Percentiles rank a stretch among this genome's conserved stretches.
Evolutionary conservation across 2,888 invertebrate species (phyloP).

Genomic region (Troides oblongomaculatus): DNA sequence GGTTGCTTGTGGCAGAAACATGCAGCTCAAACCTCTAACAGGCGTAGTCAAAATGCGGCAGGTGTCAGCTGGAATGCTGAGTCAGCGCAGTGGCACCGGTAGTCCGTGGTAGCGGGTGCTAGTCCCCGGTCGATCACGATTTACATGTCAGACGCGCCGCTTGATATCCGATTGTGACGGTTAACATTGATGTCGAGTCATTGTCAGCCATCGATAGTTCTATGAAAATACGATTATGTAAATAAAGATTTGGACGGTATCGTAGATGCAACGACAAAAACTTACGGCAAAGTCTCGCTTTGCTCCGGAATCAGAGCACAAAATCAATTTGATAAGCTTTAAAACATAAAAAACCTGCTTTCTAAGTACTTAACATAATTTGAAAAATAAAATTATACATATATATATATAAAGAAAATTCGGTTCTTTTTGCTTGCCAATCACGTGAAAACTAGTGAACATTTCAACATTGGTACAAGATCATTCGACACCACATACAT

Average conservation of each 20-base stretch:
- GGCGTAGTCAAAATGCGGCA: slow-evolving; percentile 47
- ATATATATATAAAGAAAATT: too few species aligned
- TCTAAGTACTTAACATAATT: too few species aligned
- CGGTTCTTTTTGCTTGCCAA: too few species aligned
- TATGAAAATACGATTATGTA: slow-evolving; percentile 63
- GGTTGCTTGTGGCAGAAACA: slow-evolving; percentile 14
- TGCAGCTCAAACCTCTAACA: slow-evolving; percentile 1
- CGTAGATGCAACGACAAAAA: slow-evolving; percentile 32
- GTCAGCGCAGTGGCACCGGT: slow-evolving; percentile 76
- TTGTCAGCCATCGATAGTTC: slow-evolving; percentile 47
- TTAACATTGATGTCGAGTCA: slow-evolving; percentile 56
- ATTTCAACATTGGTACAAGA: too few species aligned
- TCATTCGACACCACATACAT: too few species aligned
- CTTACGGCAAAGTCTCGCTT: neutral
- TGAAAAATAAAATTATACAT: too few species aligned
- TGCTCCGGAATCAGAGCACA: neutral
- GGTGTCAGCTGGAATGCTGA: slow-evolving; percentile 70
- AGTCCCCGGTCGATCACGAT: slow-evolving; percentile 72
- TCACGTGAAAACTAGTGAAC: too few species aligned
- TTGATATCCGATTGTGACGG: slow-evolving; percentile 71
- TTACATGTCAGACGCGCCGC: slow-evolving; percentile 77
- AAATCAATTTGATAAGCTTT: neutral
- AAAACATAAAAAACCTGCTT: neutral
- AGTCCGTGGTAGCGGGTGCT: slow-evolving; percentile 73
- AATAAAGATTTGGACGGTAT: slow-evolving; percentile 50